phyloP scores from a whole-genome alignment of 1,140 invertebrate species.

The Drosophila sproati region DNA sequence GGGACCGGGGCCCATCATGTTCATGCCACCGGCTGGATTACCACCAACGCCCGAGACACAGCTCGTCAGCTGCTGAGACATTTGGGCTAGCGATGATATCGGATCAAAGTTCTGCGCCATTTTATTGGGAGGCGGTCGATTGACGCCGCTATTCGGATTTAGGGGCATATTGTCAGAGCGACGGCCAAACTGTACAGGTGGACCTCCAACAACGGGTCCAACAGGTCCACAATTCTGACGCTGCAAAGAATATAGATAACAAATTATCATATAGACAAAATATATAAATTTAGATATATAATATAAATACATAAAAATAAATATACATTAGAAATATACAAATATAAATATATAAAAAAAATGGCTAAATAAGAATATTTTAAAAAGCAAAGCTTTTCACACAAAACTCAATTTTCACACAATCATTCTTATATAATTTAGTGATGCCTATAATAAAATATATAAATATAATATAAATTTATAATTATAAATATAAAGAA shows the following conservation, averaged over 20 bases:
- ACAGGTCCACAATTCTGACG: conserved; percentile 59
- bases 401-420: too few species aligned
- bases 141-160: conserved; percentile 89
- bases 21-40: conserved; percentile 84
- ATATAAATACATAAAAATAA: too few species aligned
- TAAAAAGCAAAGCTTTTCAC: too few species aligned
- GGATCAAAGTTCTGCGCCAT: conserved; percentile 92
- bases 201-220: not conserved
- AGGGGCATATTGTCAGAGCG: conserved; percentile 92
- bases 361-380: too few species aligned
- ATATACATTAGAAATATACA: too few species aligned
- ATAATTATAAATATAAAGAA: too few species aligned
- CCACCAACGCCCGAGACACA: conserved; percentile 86
- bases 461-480: too few species aligned
- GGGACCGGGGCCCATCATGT: conserved; percentile 72
- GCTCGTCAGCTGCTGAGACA: conserved; percentile 95
- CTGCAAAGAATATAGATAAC: conserved; percentile 31
- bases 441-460: too few species aligned
- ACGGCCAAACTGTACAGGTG: conserved; percentile 80
- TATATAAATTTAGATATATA: too few species aligned
- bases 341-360: too few species aligned
- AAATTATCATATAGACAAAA: not conserved
- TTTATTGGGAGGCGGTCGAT: conserved; percentile 86
- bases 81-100: conserved; percentile 96
- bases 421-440: too few species aligned